Evolutionary conservation across 1,140 invertebrate species (phyloP), one percentile per base, ranked within the genome.

Genomic region (Oreohelix idahoensis): DNA sequence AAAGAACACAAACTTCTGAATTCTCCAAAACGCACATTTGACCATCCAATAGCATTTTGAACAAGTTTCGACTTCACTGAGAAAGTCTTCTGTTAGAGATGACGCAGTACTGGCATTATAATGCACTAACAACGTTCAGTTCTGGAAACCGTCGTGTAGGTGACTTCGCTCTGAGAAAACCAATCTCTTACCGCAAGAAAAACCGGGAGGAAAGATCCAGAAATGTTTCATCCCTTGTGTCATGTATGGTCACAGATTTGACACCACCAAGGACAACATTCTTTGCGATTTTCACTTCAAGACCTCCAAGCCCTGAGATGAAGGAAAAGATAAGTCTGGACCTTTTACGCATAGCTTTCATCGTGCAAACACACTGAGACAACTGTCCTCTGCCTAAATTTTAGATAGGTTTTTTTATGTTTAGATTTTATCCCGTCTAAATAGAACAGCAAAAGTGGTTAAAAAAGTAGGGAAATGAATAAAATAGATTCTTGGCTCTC

Each of bases 331-430:
- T 42, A 97, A 97, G 76, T 94, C n/a, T n/a, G 42, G 97, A 97
- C 98, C 99, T 99, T 73, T 97, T 95, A 71, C 96, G 96, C 98
- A 99, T 99, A 78, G 98, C 98, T 93, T 99, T n/a, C n/a, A n/a
- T n/a, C n/a, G n/a, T n/a, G n/a, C n/a, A n/a, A n/a, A n/a, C n/a
- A n/a, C n/a, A n/a, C n/a, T n/a, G n/a, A n/a, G n/a, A n/a, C n/a
- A n/a, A n/a, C n/a, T n/a, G n/a, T n/a, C n/a, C n/a, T n/a, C n/a
- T n/a, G n/a, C n/a, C n/a, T n/a, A n/a, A n/a, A n/a, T n/a, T n/a
- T n/a, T n/a, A n/a, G n/a, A n/a, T n/a, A n/a, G n/a, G n/a, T n/a
- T n/a, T n/a, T n/a, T n/a, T n/a, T n/a, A n/a, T n/a, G n/a, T n/a
- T n/a, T n/a, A n/a, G n/a, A n/a, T n/a, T n/a, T n/a, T n/a, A n/a